These are phyloP conservation scores for Hedychridium roseum DNA, from an alignment of 2,888 invertebrate genomes.

Conservation along the genomic window DNA sequence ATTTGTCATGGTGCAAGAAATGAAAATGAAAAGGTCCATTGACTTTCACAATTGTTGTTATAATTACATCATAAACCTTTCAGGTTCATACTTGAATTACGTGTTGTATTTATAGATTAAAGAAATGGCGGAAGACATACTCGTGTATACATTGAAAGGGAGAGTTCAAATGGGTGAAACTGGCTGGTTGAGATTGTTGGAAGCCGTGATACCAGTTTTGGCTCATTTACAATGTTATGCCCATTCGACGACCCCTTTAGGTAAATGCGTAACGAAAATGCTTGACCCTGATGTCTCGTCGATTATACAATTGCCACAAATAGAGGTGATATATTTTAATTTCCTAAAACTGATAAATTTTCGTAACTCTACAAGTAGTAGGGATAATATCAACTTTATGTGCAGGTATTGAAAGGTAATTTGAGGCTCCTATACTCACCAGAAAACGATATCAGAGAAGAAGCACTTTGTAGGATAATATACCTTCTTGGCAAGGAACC, in stretches of 20 bases:
- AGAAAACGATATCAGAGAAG: constrained; percentile 62
- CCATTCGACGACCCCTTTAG: constrained; percentile 65
- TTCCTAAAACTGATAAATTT: not conserved
- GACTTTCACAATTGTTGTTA: not conserved
- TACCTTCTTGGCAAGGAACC: constrained; percentile 66
- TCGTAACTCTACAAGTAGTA: not conserved
- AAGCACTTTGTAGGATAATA: constrained; percentile 66
- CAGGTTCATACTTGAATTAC: not conserved
- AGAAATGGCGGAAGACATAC: constrained; percentile 69
- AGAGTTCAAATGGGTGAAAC: constrained; percentile 70
- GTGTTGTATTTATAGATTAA: constrained; percentile 66
- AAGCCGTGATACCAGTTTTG: constrained; percentile 69
- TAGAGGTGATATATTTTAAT: constrained; percentile 62
- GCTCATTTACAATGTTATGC: constrained; percentile 72
- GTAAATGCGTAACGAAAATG: constrained; percentile 71
- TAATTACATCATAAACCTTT: constrained; percentile 2
- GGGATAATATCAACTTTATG: not conserved
- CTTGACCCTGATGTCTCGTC: constrained; percentile 72
- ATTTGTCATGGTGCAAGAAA: constrained; percentile 70
- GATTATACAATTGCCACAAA: constrained; percentile 67
- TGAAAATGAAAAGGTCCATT: constrained; percentile 58
- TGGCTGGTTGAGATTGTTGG: constrained; percentile 71
- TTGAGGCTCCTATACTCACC: constrained; percentile 64
- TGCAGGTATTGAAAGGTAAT: constrained; percentile 66
- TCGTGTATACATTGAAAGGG: constrained; percentile 72